Conservation (phyloP, 2,888 invertebrate species). For the Cheilosia impressa region DNA sequence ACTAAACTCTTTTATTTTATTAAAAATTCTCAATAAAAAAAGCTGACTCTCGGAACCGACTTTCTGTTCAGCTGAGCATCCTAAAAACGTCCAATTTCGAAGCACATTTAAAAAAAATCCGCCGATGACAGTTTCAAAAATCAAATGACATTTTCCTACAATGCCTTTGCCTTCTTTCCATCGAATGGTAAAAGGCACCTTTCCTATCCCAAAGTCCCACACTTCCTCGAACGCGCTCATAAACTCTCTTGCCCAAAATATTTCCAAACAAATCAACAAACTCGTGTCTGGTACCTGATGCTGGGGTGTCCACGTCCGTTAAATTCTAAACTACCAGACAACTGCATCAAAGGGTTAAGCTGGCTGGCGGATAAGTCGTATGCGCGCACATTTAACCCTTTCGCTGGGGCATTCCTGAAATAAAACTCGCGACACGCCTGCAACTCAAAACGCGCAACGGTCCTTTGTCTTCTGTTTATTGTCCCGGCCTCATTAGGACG, state of each 20-base stretch:
- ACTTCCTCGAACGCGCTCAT: constrained; percentile 6
- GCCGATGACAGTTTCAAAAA: no score
- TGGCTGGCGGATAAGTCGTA: no score
- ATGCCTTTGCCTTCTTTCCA: neutral
- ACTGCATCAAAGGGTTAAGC: constrained; percentile 48
- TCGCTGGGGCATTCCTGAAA: constrained; percentile 43
- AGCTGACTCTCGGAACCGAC: no score
- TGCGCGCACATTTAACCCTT: constrained; percentile 50
- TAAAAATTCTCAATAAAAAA: no score
- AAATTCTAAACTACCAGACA: constrained; percentile 10
- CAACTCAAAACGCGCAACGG: constrained; percentile 58
- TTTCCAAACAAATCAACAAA: neutral
- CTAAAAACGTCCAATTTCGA: neutral
- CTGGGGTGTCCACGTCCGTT: neutral
- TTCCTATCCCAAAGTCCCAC: neutral
- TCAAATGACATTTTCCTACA: no score
- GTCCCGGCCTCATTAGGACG: constrained; percentile 60
- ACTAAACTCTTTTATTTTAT: no score
- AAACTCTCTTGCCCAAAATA: constrained; percentile 1
- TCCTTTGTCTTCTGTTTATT: constrained; percentile 60
- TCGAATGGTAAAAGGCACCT: neutral
- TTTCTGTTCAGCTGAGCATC: neutral
- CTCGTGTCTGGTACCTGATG: neutral
- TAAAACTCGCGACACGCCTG: constrained; percentile 57
- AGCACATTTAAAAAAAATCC: no score